These are phyloP conservation scores for Mustela nigripes DNA, from an alignment of 2,113 vertebrate genomes.

Conservation along the genomic window DNA sequence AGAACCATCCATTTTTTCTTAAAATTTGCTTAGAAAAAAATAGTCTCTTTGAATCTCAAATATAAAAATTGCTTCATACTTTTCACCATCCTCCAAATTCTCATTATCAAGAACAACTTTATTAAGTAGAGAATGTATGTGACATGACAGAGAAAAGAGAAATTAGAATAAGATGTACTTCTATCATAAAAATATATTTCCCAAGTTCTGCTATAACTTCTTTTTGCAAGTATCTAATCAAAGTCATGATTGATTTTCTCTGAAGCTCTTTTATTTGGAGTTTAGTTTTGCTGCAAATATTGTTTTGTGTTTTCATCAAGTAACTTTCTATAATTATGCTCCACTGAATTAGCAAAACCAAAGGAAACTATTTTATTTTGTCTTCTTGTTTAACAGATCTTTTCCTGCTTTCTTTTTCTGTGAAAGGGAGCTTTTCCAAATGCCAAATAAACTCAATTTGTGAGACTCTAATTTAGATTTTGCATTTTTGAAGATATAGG, in stretches of 20 bases:
- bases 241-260: conserved; percentile 17
- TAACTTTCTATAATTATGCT: conserved; percentile 34
- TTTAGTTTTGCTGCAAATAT: neutral
- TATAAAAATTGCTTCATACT: neutral
- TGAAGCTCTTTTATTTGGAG: neutral
- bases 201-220: neutral
- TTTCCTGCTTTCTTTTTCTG: neutral
- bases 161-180: neutral
- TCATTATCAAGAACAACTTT: neutral
- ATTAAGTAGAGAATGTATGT: neutral
- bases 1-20: neutral
- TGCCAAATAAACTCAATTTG: conserved; percentile 48
- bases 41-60: neutral
- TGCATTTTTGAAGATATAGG: conserved; percentile 54
- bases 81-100: neutral
- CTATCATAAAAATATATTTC: neutral
- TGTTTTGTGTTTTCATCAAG: conserved; percentile 40
- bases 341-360: conserved; percentile 35
- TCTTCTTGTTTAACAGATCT: neutral
- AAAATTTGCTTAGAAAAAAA: neutral
- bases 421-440: conserved; percentile 30
- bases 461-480: conserved; percentile 39
- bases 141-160: neutral
- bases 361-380: conserved; percentile 3
- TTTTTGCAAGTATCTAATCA: neutral